Conservation (phyloP, 2,888 invertebrate species). For the Macrophya annulata region DNA sequence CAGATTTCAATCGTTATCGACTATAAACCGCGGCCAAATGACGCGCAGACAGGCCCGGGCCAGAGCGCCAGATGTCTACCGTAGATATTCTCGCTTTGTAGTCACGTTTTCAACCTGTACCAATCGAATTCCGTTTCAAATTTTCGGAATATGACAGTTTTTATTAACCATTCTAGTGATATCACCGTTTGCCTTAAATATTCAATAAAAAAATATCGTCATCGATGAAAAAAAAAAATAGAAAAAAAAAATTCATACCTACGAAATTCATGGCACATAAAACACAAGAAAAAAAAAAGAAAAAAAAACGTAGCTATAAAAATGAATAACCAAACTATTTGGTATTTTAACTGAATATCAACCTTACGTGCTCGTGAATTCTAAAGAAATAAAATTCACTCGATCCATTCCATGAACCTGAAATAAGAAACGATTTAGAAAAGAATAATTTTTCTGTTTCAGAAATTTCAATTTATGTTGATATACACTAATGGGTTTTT, state of each 20-base stretch:
- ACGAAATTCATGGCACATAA: not conserved
- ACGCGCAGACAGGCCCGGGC: constrained; percentile 42
- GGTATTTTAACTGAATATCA: not conserved
- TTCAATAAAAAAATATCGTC: not conserved
- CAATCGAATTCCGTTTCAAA: constrained; percentile 39
- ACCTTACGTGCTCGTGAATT: not conserved
- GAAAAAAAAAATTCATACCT: not conserved
- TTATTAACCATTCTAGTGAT: not conserved
- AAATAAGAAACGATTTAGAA: not conserved
- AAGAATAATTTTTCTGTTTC: not conserved
- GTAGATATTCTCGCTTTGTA: constrained; percentile 47
- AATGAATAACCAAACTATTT: not conserved
- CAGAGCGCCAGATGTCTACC: constrained; percentile 47
- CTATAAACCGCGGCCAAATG: constrained; percentile 50
- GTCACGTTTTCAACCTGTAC: constrained; percentile 29
- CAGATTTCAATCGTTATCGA: constrained; percentile 51
- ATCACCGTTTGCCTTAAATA: not conserved
- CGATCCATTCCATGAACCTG: not conserved
- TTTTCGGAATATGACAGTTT: not conserved
- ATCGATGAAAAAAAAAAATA: not conserved
- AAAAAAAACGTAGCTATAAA: not conserved
- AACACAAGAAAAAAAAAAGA: not conserved
- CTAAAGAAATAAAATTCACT: not conserved
- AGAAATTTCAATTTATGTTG: not conserved
- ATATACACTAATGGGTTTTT: not conserved